Percentiles rank a stretch among this genome's conserved stretches.
Conservation (phyloP, 2,113 vertebrate species). For the Alethe diademata region DNA sequence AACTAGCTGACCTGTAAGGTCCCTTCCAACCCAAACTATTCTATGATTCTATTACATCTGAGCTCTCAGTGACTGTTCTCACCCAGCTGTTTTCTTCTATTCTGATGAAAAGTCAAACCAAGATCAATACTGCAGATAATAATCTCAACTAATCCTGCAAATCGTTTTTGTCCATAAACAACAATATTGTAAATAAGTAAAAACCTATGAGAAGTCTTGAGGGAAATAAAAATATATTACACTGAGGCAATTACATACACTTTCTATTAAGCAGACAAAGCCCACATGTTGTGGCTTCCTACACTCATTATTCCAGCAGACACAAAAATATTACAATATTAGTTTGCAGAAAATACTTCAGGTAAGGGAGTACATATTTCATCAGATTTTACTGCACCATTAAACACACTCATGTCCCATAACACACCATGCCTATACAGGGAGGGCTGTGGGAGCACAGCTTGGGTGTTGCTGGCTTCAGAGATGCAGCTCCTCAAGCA, state of each 20-base stretch:
- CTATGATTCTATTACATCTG: background rate
- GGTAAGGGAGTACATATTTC: background rate
- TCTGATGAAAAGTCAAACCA: background rate
- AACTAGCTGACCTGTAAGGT: background rate
- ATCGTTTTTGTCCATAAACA: background rate
- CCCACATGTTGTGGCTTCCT: background rate
- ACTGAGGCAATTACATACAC: background rate
- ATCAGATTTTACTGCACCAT: background rate
- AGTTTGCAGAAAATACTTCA: background rate
- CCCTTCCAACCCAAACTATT: background rate
- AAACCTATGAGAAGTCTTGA: background rate
- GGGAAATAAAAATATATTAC: background rate
- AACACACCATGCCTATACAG: background rate
- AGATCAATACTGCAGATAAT: background rate
- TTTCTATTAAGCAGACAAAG: background rate
- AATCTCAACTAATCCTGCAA: background rate
- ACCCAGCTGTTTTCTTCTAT: background rate
- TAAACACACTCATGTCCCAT: background rate
- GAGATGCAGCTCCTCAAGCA: background rate
- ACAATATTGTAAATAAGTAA: background rate
- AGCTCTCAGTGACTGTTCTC: background rate
- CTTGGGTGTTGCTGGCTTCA: background rate
- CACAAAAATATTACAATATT: background rate
- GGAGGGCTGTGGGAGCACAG: background rate
- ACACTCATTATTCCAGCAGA: background rate